phyloP scores from a whole-genome alignment of 1,140 invertebrate species.

The Scaptomyza graminum region DNA sequence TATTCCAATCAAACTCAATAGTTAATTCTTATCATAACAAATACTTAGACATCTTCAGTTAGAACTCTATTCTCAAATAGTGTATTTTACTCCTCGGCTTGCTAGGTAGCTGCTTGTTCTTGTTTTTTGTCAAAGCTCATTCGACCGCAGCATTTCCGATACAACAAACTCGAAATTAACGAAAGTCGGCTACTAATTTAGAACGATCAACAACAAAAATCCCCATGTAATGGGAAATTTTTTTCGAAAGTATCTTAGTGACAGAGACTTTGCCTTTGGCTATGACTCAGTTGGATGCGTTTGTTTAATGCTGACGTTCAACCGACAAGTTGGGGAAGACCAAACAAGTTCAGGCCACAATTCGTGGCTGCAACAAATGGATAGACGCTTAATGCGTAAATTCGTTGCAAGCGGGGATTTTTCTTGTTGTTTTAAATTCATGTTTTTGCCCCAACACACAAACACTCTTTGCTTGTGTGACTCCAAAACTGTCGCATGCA shows the following conservation, averaged over 20 bases:
- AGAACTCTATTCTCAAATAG: neutral
- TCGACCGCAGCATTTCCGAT: constrained; percentile 65
- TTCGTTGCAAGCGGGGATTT: constrained; percentile 9
- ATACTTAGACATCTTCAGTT: no score
- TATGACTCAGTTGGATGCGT: constrained; percentile 64
- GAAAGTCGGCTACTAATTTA: constrained; percentile 24
- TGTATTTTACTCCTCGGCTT: neutral
- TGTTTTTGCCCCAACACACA: neutral
- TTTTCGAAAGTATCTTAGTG: constrained; percentile 58
- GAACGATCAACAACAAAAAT: constrained; percentile 62
- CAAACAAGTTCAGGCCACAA: constrained; percentile 8
- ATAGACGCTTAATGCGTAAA: constrained; percentile 4
- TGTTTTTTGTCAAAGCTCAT: constrained; percentile 11
- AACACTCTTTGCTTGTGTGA: neutral
- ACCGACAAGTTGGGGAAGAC: constrained; percentile 65
- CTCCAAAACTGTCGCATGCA: constrained; percentile 21
- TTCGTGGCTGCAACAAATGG: constrained; percentile 7
- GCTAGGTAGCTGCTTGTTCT: neutral
- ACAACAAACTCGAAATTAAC: constrained; percentile 40
- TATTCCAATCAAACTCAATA: no score
- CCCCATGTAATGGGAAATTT: constrained; percentile 78
- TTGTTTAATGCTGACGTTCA: constrained; percentile 44
- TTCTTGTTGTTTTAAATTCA: neutral
- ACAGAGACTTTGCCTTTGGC: constrained; percentile 10
- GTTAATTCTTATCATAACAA: no score